A percentile compares a stretch with the other conserved stretches of the same genome.
Evolutionary conservation across 2,113 vertebrate species (phyloP).

Genomic region (Apeltes quadracus): DNA sequence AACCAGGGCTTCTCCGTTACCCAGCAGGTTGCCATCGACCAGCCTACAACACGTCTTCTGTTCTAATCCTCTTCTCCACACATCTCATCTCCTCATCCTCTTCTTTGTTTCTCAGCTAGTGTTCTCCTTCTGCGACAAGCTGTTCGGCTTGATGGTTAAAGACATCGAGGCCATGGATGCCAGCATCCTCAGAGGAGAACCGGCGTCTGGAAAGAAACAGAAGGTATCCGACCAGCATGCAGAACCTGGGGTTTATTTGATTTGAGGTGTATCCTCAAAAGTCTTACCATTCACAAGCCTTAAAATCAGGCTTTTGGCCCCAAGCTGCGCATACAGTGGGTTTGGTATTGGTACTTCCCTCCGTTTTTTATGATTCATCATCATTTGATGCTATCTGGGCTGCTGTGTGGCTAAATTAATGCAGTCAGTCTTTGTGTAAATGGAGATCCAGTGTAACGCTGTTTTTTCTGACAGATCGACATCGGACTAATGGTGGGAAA

Average conservation of each 20-base stretch:
- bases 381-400: not conserved
- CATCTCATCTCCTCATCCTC: not conserved
- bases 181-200: conserved; percentile 93
- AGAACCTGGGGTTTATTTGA: not conserved
- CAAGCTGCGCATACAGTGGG: too few relatives aligned
- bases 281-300: not conserved
- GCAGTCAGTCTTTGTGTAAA: not conserved
- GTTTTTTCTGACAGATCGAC: conserved; percentile 85
- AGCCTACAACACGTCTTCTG: not conserved
- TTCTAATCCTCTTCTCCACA: not conserved
- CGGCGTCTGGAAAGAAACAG: conserved; percentile 87
- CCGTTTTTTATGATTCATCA: too few relatives aligned
- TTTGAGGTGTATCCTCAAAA: not conserved
- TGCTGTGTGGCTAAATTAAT: not conserved
- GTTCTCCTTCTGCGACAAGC: conserved; percentile 95
- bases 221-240: conserved; percentile 81
- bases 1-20: conserved; percentile 92
- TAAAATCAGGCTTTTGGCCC: not conserved
- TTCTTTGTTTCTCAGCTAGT: conserved; percentile 84
- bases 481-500: conserved; percentile 93
- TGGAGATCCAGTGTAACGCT: not conserved
- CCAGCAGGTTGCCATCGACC: conserved; percentile 86
- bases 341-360: too few relatives aligned
- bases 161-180: conserved; percentile 97
- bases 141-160: conserved; percentile 94